phyloP scores from a whole-genome alignment of 2,113 vertebrate species.

The Otolemur garnettii region DNA sequence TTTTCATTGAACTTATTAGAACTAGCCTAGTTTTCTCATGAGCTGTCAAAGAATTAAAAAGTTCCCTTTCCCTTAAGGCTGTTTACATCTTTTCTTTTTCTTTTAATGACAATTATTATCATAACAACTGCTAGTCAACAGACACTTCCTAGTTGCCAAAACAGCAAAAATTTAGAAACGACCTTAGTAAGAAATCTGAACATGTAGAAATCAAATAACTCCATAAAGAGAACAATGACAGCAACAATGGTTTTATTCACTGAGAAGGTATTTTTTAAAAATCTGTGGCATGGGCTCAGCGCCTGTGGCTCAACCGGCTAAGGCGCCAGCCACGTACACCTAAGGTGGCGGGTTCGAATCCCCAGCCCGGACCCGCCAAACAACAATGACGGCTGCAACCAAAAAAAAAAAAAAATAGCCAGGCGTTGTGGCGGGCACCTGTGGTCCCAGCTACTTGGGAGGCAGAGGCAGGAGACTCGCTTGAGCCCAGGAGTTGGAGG shows the following conservation, averaged over 20 bases:
- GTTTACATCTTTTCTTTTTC: background rate
- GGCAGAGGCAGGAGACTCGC: no score
- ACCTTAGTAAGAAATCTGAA: constrained; percentile 51
- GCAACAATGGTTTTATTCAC: constrained; percentile 67
- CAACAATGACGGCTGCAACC: no score
- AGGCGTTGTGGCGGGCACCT: no score
- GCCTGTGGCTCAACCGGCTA: no score
- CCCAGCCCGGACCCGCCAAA: no score
- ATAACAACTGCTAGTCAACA: constrained; percentile 57
- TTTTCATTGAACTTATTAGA: constrained; percentile 15
- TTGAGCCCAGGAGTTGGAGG: no score
- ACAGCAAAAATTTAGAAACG: constrained; percentile 57
- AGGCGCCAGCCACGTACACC: no score
- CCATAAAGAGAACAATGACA: constrained; percentile 57
- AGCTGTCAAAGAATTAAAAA: constrained; percentile 33
- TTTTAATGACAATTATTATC: constrained; percentile 56
- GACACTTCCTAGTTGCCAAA: constrained; percentile 58
- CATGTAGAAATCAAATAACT: constrained; percentile 54
- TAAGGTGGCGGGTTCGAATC: no score
- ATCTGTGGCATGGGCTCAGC: constrained; percentile 69
- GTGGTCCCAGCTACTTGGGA: no score
- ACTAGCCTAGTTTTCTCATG: constrained; percentile 36
- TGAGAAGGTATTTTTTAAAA: constrained; percentile 59
- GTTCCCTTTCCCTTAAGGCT: background rate
- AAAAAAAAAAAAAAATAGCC: no score